Conservation (phyloP, 2,888 invertebrate genomes). For the Nipponacmea schrenckii region DNA sequence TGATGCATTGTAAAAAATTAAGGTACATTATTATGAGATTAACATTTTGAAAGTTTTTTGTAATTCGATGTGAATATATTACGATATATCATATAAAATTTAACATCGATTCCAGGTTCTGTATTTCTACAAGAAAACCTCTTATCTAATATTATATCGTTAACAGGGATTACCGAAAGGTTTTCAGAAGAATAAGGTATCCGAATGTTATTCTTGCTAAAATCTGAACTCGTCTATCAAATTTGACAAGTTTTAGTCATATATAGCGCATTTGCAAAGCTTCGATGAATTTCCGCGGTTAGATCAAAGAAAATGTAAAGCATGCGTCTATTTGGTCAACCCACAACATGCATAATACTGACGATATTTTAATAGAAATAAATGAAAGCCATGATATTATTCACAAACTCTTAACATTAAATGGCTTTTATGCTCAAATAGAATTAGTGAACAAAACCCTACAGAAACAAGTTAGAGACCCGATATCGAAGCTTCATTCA, state of each 20-base stretch:
- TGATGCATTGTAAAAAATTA: neutral
- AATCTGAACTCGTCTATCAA: neutral
- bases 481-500: neutral
- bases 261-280: neutral
- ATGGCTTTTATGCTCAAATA: neutral
- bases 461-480: neutral
- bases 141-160: too few relatives aligned
- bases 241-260: neutral
- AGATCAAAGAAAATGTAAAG: neutral
- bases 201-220: too few relatives aligned
- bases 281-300: neutral
- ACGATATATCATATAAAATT: too few relatives aligned
- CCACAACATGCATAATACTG: neutral
- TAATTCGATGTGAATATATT: too few relatives aligned
- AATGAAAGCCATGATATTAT: conserved; percentile 1
- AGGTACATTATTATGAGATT: neutral
- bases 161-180: too few relatives aligned
- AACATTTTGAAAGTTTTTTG: neutral
- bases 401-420: neutral
- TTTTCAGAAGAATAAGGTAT: too few relatives aligned
- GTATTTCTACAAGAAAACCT: too few relatives aligned
- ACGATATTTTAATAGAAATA: conserved; percentile 6
- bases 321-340: neutral
- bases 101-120: too few relatives aligned
- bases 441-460: neutral